A percentile compares a stretch with the other conserved stretches of the same genome.
Conservation (phyloP, 2,797 vertebrate species). For the Bradypodion ventrale region DNA sequence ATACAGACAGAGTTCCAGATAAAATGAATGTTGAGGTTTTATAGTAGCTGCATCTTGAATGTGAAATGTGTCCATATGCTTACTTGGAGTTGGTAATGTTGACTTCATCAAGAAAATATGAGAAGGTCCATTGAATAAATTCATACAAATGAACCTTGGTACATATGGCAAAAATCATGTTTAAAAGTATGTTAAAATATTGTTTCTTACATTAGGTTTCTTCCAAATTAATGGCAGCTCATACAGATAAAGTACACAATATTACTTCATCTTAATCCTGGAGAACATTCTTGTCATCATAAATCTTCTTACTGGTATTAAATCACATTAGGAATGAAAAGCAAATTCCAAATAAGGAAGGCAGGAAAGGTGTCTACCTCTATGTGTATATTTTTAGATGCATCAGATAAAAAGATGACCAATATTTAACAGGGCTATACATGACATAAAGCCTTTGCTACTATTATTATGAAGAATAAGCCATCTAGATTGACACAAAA, state of each 20-base stretch:
- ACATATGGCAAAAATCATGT: not conserved
- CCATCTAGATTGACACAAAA: not conserved
- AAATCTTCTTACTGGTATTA: not conserved
- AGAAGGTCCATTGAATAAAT: too few relatives aligned
- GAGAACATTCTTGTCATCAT: not conserved
- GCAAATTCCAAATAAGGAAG: not conserved
- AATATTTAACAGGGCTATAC: not conserved
- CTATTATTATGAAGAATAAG: not conserved
- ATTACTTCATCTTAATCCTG: too few relatives aligned
- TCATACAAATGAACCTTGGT: not conserved
- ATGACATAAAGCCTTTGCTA: not conserved
- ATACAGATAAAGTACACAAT: too few relatives aligned
- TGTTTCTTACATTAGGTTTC: too few relatives aligned
- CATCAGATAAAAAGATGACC: not conserved
- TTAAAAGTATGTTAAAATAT: not conserved
- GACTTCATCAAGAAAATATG: too few relatives aligned
- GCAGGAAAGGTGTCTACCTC: not conserved
- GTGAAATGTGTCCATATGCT: too few relatives aligned
- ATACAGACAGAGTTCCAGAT: too few relatives aligned
- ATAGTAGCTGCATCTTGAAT: not conserved
- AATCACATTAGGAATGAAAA: not conserved
- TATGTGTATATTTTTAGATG: not conserved
- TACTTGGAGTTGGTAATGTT: too few relatives aligned
- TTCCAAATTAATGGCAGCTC: too few relatives aligned
- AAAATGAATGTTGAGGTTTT: not conserved